Base-by-base conservation (phyloP, 2,113 vertebrate species). In the Machaerirhynchus nigripectus region DNA sequence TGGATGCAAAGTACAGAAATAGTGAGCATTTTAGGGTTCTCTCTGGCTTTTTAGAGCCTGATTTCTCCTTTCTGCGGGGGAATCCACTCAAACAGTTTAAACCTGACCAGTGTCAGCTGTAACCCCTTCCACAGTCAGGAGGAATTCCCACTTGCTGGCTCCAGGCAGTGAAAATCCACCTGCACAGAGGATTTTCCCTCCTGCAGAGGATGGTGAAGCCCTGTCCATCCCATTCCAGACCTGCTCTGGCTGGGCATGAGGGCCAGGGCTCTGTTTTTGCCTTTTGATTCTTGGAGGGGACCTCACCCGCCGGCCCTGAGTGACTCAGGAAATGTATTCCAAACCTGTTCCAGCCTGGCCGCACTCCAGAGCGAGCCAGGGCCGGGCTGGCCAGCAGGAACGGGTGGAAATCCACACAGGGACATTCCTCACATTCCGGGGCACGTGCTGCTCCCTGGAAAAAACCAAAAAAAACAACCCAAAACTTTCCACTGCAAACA, bases 401-500 rank as follows among this genome's bases (percentile, higher is more conserved):
- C 0, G 61, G 79, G 44, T 94, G 93, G 91, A 90, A 97, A 96
- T 95, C 73, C 95, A 92, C 89, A 55, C 22, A 27, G 93, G 89
- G 83, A 95, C 94, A 87, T 96, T 93, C 91, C 50, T 87, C 61
- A 71, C 86, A 89, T 96, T 90, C 90, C 22, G 1, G 31, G 50
- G 67, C 92, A 95, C 30, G 28, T 86, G 93, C 64, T 92, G 69
- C 50, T 84, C 39, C 47, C 56, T 7, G 19, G 9, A n/a, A 42
- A 61, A 44, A 26, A 23, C 46, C 46, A 35, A 53, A 31, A 73
- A 33, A 3, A 2, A 13, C 2, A 4, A 30, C 30, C 50, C 19
- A 71, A 91, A 94, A 91, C 30, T 96, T 96, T 94, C 94, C 88
- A 90, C 73, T 93, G 76, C 80, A 70, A 67, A 55, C 21, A 49